Evolutionary conservation across 2,113 vertebrate species (phyloP).

Genomic region (Rhinolophus ferrumequinum): DNA sequence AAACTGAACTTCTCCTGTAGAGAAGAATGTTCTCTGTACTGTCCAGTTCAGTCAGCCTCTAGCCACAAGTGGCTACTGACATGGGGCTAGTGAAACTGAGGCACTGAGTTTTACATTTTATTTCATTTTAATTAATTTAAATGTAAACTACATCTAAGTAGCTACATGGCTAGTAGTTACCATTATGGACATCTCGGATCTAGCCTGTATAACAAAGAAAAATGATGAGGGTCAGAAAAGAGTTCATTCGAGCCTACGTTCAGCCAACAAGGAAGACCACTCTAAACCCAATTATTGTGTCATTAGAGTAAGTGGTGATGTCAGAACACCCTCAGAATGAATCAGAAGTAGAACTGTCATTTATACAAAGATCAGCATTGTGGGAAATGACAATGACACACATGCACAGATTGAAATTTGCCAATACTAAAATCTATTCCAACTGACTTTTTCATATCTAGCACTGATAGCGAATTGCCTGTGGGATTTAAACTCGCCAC

Average conservation of each 20-base stretch:
- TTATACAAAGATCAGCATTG: neutral
- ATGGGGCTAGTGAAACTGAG: neutral
- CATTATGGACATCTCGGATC: neutral
- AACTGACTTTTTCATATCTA: constrained; percentile 17
- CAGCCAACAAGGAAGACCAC: neutral
- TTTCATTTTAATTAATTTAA: neutral
- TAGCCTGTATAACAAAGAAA: neutral
- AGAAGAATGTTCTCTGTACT: neutral
- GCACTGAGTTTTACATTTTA: neutral
- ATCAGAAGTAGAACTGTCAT: neutral
- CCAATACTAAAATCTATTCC: constrained; percentile 23
- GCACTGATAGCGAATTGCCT: constrained; percentile 12
- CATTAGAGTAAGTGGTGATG: neutral
- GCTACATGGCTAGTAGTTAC: neutral
- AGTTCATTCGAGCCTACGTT: constrained; percentile 18
- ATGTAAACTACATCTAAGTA: neutral
- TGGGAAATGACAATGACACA: neutral
- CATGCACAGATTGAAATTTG: neutral
- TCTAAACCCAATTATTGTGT: neutral
- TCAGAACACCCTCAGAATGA: neutral
- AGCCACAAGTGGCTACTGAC: neutral
- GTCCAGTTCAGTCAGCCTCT: neutral
- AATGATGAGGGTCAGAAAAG: neutral
- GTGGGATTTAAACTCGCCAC: constrained; percentile 17
- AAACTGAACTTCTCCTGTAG: neutral